Evolutionary conservation across 2,113 vertebrate genomes (phyloP).

Genomic region (Miniopterus natalensis): DNA sequence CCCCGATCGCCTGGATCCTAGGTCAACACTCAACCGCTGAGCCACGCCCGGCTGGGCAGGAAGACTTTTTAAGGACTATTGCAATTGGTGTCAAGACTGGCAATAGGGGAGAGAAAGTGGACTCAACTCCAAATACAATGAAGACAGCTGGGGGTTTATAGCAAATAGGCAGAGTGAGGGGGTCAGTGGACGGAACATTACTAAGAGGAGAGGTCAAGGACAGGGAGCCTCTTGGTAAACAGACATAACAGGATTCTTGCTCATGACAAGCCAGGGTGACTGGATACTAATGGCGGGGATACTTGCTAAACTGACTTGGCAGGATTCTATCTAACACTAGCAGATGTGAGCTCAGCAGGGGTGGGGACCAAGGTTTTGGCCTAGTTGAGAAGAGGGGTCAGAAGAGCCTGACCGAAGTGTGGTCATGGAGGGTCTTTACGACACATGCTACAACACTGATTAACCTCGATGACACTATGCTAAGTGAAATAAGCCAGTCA

Average conservation of each 20-base stretch:
- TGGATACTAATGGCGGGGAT: background rate
- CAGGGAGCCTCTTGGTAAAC: background rate
- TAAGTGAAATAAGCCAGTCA: background rate
- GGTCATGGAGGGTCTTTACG: background rate
- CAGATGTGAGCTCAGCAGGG: too few species aligned
- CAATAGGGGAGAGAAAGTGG: background rate
- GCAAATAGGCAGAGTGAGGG: background rate
- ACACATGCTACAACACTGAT: background rate
- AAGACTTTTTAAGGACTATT: background rate
- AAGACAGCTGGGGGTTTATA: background rate
- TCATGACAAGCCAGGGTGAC: background rate
- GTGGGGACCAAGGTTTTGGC: background rate
- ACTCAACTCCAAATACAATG: background rate
- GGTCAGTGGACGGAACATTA: background rate
- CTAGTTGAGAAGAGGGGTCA: background rate
- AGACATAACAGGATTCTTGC: background rate
- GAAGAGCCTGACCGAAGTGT: background rate
- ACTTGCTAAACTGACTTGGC: background rate
- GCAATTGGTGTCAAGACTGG: background rate
- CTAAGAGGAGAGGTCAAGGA: background rate
- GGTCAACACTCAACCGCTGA: too few species aligned
- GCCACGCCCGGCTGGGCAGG: background rate
- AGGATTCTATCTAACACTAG: background rate
- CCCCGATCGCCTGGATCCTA: too few species aligned
- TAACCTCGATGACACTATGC: background rate